A percentile compares a stretch with the other conserved stretches of the same genome.
Evolutionary conservation across 2,797 vertebrate genomes (phyloP).

Genomic region (Chelmon rostratus): DNA sequence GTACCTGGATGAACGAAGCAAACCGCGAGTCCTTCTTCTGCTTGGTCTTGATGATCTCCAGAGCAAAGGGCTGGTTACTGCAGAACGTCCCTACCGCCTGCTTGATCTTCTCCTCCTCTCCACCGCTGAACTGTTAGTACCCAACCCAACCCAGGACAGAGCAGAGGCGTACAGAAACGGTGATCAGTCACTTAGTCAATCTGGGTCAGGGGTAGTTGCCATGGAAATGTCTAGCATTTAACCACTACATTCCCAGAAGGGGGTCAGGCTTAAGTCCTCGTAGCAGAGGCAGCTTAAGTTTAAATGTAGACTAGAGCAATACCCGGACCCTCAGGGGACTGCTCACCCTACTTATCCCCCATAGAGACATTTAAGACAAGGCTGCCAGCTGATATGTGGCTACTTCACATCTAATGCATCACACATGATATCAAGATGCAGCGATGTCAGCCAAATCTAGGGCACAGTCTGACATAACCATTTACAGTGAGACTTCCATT

Average conservation of each 20-base stretch:
- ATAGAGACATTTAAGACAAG: slow-evolving; percentile 47
- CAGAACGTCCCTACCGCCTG: slow-evolving; percentile 96
- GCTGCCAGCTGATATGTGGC: slow-evolving; percentile 50
- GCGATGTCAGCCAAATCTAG: slow-evolving; percentile 66
- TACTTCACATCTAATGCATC: slow-evolving; percentile 47
- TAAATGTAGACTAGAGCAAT: slow-evolving; percentile 61
- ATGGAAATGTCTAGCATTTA: slow-evolving; percentile 55
- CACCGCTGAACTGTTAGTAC: slow-evolving; percentile 90
- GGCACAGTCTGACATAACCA: slow-evolving; percentile 56
- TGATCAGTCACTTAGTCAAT: slow-evolving; percentile 43
- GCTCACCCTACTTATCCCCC: slow-evolving; percentile 66
- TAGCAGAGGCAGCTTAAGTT: slow-evolving; percentile 57
- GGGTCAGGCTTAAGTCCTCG: slow-evolving; percentile 48
- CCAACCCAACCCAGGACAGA: slow-evolving; percentile 42
- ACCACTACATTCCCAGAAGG: slow-evolving; percentile 47
- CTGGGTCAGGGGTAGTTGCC: slow-evolving; percentile 60
- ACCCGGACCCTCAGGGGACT: slow-evolving; percentile 50
- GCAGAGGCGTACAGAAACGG: slow-evolving; percentile 34
- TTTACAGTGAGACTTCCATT: slow-evolving; percentile 48
- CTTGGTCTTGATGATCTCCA: slow-evolving; percentile 97
- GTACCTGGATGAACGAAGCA: slow-evolving; percentile 94
- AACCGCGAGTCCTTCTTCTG: slow-evolving; percentile 98
- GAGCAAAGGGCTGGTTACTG: slow-evolving; percentile 97
- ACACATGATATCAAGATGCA: slow-evolving; percentile 29
- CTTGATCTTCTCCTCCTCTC: slow-evolving; percentile 95